Base-by-base conservation (phyloP, 2,888 invertebrate species). In the Drosophila acutilabella region DNA sequence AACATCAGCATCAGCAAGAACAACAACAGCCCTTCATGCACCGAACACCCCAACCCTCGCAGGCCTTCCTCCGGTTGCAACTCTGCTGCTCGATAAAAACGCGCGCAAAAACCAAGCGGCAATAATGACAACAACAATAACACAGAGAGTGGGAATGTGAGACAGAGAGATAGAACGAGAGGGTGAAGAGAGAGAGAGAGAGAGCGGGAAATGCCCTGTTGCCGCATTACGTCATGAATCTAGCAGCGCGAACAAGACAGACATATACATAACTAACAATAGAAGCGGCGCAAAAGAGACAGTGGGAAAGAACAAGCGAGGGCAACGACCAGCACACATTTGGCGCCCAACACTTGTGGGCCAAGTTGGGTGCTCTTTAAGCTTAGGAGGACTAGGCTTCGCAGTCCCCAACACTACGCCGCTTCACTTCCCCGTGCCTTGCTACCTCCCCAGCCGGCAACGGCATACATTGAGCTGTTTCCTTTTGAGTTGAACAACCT, bases 401-500 rank as follows among this genome's bases (percentile, higher is more conserved):
- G n/a, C 11, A 14, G 18, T 16, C 8, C 38, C 16, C 38, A 38
- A 4, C 18, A 5, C 13, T n/a, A n/a, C 11, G 8, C 14, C 2
- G 20, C 5, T 38, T 5, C 36, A n/a, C n/a, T n/a, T n/a, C 16
- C 16, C 16, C 30, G 13, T 10, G 10, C 26, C 26, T 26, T 18
- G 2, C 20, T 23, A 5, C 40, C 38, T 38, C 3, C 14, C 36
- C n/a, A 13, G 26, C 45, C 53, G 23, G 45, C 76, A 60, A 50
- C 75, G 85, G 85, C 81, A 81, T 81, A 81, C 80, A 80, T 85
- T 80, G 77, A 69, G 75, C 67, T 74, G 73, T 65, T 68, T 44
- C 48, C 45, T 45, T 52, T 45, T 65, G 73, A 81, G 92, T 91
- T 92, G 91, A 92, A 92, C 81, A 91, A 91, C 91, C 92, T 90